These are phyloP conservation scores for Hydropsyche betteni DNA, from an alignment of 2,888 invertebrate genomes.

Conservation along the genomic window DNA sequence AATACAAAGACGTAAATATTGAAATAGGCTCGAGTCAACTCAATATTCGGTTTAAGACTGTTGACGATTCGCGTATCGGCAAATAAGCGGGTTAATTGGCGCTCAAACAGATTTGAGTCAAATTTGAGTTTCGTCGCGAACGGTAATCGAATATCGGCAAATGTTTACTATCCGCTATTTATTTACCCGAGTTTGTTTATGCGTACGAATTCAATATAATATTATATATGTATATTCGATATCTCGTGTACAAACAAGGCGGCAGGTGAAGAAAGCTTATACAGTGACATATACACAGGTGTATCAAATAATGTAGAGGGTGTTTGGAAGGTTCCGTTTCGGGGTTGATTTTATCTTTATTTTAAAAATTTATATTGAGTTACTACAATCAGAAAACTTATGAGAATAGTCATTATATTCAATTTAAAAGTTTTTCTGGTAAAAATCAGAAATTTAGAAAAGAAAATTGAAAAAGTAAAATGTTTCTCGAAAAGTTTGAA, in stretches of 20 bases:
- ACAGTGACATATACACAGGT: background rate
- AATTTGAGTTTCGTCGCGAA: conserved; percentile 30
- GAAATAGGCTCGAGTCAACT: background rate
- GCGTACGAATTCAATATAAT: background rate
- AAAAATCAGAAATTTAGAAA: too few relatives aligned
- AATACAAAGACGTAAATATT: background rate
- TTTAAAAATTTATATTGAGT: too few relatives aligned
- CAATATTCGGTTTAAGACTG: too few relatives aligned
- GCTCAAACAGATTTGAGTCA: conserved; percentile 13
- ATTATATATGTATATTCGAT: conserved; percentile 1
- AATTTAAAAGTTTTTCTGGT: too few relatives aligned
- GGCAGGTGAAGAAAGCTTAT: background rate
- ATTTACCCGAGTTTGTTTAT: conserved; percentile 25
- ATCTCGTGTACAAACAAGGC: background rate
- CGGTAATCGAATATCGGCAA: conserved; percentile 32
- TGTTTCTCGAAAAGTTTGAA: too few relatives aligned
- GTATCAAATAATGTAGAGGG: background rate
- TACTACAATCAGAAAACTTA: too few relatives aligned
- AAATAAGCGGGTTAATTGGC: conserved; percentile 16
- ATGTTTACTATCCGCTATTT: conserved; percentile 36
- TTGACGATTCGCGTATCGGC: too few relatives aligned
- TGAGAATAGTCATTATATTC: too few relatives aligned
- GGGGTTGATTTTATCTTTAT: too few relatives aligned
- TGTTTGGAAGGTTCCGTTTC: too few relatives aligned
- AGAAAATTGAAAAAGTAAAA: too few relatives aligned